Percentiles rank a stretch among this genome's conserved stretches.
These are phyloP conservation scores for Pangasianodon hypophthalmus DNA, from an alignment of 2,113 vertebrate species.

Conservation along the genomic window DNA sequence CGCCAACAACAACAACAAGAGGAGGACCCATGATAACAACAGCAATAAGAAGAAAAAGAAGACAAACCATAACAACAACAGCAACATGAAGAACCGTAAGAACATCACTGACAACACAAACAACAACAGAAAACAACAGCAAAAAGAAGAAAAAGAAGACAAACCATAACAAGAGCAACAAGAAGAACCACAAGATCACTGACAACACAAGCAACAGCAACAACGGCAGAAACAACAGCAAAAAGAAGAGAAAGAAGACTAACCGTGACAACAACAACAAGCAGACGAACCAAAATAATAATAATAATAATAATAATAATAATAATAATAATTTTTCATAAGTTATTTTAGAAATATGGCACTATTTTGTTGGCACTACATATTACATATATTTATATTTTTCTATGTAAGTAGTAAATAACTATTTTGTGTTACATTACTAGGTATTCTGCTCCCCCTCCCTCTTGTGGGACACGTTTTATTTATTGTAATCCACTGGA, in stretches of 20 bases:
- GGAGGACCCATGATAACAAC: not conserved
- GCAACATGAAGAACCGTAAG: not conserved
- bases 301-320: too few species aligned
- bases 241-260: not conserved
- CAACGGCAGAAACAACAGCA: not conserved
- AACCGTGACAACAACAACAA: not conserved
- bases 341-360: not conserved
- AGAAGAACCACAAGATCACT: not conserved
- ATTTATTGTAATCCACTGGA: not conserved
- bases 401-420: not conserved
- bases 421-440: not conserved
- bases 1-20: not conserved
- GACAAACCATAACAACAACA: not conserved
- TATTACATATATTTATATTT: not conserved
- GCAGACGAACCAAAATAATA: not conserved
- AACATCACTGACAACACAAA: not conserved
- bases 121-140: not conserved
- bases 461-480: not conserved
- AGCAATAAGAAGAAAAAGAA: not conserved
- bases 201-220: not conserved
- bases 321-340: not conserved
- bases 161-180: not conserved
- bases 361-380: not conserved
- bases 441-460: not conserved
- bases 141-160: not conserved